Evolutionary conservation across 2,113 vertebrate species (phyloP).

Genomic region (Stigmatopora nigra): DNA sequence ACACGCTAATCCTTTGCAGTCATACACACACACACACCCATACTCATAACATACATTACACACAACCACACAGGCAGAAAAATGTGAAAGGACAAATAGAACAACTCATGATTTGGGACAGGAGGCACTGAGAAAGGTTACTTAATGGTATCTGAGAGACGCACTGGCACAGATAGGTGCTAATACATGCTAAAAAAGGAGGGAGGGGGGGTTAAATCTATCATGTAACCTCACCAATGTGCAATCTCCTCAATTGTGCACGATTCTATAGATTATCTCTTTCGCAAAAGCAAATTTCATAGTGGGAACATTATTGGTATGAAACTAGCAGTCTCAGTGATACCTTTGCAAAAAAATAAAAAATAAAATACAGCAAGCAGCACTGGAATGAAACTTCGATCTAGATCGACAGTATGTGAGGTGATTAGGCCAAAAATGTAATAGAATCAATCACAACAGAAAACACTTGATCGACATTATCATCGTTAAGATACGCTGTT

Average conservation of each 20-base stretch:
- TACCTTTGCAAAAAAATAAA: not conserved
- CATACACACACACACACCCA: constrained; percentile 5
- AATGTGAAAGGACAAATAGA: not conserved
- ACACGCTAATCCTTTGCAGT: constrained; percentile 43
- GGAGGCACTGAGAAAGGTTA: not conserved
- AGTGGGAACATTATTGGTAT: not conserved
- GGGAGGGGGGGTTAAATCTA: not conserved
- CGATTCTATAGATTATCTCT: too few species aligned
- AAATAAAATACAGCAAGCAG: not conserved
- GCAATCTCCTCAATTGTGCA: not conserved
- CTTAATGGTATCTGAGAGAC: not conserved
- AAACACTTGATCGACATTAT: too few species aligned
- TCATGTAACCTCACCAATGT: not conserved
- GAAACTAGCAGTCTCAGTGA: not conserved
- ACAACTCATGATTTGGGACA: not conserved
- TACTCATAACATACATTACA: not conserved
- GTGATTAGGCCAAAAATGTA: too few species aligned
- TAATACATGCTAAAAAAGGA: not conserved
- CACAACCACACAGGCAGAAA: constrained; percentile 2
- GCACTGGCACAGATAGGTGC: not conserved
- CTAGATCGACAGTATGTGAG: too few species aligned
- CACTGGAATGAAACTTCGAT: too few species aligned
- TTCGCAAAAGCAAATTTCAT: not conserved
- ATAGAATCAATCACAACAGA: too few species aligned
- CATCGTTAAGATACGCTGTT: too few species aligned